Percentiles rank a stretch among this genome's conserved stretches.
Evolutionary conservation across 2,888 invertebrate species (phyloP).

Genomic region (Palloptera scutellata): DNA sequence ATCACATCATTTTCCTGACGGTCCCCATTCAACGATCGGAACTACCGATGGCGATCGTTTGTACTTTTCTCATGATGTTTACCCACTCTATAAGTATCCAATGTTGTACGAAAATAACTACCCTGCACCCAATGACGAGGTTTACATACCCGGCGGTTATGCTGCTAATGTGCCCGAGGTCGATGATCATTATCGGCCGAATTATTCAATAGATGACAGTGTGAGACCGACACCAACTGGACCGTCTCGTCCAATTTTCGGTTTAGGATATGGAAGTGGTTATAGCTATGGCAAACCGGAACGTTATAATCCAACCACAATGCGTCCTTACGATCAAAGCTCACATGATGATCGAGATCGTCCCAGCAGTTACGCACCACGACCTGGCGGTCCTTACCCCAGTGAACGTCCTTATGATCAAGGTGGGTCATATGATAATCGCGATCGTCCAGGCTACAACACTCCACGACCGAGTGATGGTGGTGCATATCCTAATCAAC

Average conservation of each 20-base stretch:
- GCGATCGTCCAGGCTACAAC: slow-evolving; percentile 41
- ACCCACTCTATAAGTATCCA: slow-evolving; percentile 62
- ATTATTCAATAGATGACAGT: slow-evolving; percentile 43
- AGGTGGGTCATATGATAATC: slow-evolving; percentile 23
- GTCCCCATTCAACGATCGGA: slow-evolving; percentile 34
- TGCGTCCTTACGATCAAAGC: slow-evolving; percentile 44
- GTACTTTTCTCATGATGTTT: slow-evolving; percentile 61
- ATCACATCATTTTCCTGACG: slow-evolving; percentile 37
- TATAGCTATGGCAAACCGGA: slow-evolving; percentile 61
- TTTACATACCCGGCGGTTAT: slow-evolving; percentile 60
- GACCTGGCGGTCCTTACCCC: slow-evolving; percentile 45
- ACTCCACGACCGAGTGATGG: slow-evolving; percentile 43
- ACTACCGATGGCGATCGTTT: slow-evolving; percentile 54
- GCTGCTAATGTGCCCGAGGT: slow-evolving; percentile 61
- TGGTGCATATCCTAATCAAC: slow-evolving; percentile 36
- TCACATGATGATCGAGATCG: slow-evolving; percentile 31
- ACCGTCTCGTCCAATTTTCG: slow-evolving; percentile 58
- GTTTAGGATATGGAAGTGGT: slow-evolving; percentile 61
- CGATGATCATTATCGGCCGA: slow-evolving; percentile 55
- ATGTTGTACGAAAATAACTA: slow-evolving; percentile 63
- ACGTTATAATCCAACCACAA: slow-evolving; percentile 51
- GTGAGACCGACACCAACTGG: slow-evolving; percentile 47
- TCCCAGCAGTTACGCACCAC: slow-evolving; percentile 45
- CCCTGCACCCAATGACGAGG: slow-evolving; percentile 61
- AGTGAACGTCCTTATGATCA: slow-evolving; percentile 38